Evolutionary conservation across 2,113 vertebrate species (phyloP).

Genomic region (Morone saxatilis): DNA sequence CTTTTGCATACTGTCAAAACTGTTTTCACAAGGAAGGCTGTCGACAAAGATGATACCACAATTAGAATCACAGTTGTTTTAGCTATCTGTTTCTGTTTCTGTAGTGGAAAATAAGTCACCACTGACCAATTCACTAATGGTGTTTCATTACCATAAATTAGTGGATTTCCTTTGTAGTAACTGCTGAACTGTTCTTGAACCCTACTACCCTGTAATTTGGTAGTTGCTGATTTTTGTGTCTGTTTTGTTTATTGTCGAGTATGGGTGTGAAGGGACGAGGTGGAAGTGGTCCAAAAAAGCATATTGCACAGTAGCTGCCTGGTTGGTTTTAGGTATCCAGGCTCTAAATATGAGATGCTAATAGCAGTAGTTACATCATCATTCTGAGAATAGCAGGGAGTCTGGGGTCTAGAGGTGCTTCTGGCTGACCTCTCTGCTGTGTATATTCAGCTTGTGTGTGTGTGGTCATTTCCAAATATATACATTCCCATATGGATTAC

Average conservation of each 20-base stretch:
- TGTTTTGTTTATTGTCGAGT: slow-evolving; percentile 48
- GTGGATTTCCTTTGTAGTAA: slow-evolving; percentile 30
- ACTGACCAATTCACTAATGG: slow-evolving; percentile 2
- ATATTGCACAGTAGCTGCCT: slow-evolving; percentile 76
- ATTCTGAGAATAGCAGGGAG: slow-evolving; percentile 81
- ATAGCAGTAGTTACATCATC: slow-evolving; percentile 81
- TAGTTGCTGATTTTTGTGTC: slow-evolving; percentile 27
- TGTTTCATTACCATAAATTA: slow-evolving; percentile 2
- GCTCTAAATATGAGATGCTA: slow-evolving; percentile 75
- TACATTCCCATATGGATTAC: slow-evolving; percentile 76
- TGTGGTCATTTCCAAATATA: slow-evolving; percentile 82
- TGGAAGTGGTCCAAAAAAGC: slow-evolving; percentile 67
- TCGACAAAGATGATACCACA: background rate
- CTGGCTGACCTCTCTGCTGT: slow-evolving; percentile 71
- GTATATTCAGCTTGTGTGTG: slow-evolving; percentile 72
- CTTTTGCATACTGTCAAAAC: no score
- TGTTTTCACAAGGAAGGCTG: background rate
- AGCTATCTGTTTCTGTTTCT: slow-evolving; percentile 6
- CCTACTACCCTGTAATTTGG: background rate
- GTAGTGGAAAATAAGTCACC: background rate
- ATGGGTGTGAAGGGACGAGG: slow-evolving; percentile 36
- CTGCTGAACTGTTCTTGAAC: slow-evolving; percentile 6
- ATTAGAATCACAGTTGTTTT: slow-evolving; percentile 14
- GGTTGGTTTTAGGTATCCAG: slow-evolving; percentile 75
- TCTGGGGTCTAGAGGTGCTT: slow-evolving; percentile 76